These are phyloP conservation scores for Noturus placidus DNA, from an alignment of 2,113 vertebrate genomes.

Conservation along the genomic window DNA sequence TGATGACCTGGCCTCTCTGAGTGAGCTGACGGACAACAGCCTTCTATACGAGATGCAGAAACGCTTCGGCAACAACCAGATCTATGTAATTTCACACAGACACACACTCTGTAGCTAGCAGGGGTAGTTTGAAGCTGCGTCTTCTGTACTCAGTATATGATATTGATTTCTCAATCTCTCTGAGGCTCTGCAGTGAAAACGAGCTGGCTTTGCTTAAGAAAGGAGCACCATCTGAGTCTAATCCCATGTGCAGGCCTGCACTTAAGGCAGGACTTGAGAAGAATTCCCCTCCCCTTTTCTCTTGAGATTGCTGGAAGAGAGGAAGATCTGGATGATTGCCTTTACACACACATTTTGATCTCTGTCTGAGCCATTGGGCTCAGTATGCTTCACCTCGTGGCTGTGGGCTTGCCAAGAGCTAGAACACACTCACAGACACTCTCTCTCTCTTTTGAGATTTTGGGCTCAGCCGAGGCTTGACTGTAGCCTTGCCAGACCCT, in stretches of 20 bases:
- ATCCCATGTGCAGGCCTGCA: conserved; percentile 4
- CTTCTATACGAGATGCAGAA: conserved; percentile 99
- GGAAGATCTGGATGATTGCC: conserved; percentile 32
- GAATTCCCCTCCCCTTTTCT: not conserved
- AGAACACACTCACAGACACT: conserved; percentile 27
- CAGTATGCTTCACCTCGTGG: conserved; percentile 19
- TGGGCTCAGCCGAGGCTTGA: conserved; percentile 34
- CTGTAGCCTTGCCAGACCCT: conserved; percentile 50
- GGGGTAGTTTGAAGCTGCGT: conserved; percentile 7
- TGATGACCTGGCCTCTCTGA: conserved; percentile 92
- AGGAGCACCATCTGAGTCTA: not conserved
- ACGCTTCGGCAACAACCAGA: conserved; percentile 91
- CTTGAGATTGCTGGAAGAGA: conserved; percentile 16
- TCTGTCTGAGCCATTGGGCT: conserved; percentile 44
- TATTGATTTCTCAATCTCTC: conserved; percentile 26
- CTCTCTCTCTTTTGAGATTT: conserved; percentile 25
- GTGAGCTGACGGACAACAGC: conserved; percentile 88
- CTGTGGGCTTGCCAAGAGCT: conserved; percentile 28
- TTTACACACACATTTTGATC: conserved; percentile 38
- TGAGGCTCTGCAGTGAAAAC: not conserved
- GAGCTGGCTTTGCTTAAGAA: conserved; percentile 15
- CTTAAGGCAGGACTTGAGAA: conserved; percentile 24
- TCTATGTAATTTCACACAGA: conserved; percentile 81
- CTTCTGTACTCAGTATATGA: not conserved
- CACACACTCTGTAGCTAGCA: not conserved